Base-by-base conservation (phyloP, 2,113 vertebrate genomes). In the Ciconia maguari region DNA sequence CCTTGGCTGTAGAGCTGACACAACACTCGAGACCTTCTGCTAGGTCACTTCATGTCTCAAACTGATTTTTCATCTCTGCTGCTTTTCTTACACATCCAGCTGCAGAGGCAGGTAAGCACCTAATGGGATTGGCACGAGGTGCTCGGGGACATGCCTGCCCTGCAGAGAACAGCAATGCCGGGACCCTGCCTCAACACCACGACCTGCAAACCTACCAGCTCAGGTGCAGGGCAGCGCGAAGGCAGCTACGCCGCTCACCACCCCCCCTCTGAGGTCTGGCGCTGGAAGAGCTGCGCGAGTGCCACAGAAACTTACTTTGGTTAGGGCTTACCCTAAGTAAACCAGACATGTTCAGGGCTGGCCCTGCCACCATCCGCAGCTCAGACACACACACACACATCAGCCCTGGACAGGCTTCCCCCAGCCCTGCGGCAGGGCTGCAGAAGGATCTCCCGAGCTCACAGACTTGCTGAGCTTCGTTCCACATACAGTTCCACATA, bases 261-360 rank as follows among this genome's bases (percentile, higher is more conserved):
- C 22, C 24, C 2, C 49, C 11, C 10, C 22, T 8, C 32, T 16
- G 6, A 41, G 27, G 32, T 32, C 60, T 15, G 7, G 25, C 44
- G 11, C 38, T 2, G 4, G n/a, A 2, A 17, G 34, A 58, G 34
- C 21, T 8, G 1, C 42, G 24, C 36, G 4, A 4, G 16, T 22
- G 25, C 38, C 57, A 9, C 0, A 0, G 22, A 49, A 72, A 44
- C 11, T 44, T 34, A 7, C 60, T 38, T 11, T 13, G 36, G 17
- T 3, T 29, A 19, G 71, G 70, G 21, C 10, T 77, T 44, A 27
- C 22, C 83, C 46, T 16, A 6, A 25, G 8, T 22, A 44, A 78
- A 30, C 22, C 27, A 36, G 10, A 20, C 3, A 15, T 6, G 4
- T 38, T 38, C 38, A 38, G 54, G 42, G 82, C 58, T 32, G 41